Evolutionary conservation across 2,113 vertebrate genomes (phyloP), one percentile per base, ranked within the genome.

Genomic region (Neofelis nebulosa): DNA sequence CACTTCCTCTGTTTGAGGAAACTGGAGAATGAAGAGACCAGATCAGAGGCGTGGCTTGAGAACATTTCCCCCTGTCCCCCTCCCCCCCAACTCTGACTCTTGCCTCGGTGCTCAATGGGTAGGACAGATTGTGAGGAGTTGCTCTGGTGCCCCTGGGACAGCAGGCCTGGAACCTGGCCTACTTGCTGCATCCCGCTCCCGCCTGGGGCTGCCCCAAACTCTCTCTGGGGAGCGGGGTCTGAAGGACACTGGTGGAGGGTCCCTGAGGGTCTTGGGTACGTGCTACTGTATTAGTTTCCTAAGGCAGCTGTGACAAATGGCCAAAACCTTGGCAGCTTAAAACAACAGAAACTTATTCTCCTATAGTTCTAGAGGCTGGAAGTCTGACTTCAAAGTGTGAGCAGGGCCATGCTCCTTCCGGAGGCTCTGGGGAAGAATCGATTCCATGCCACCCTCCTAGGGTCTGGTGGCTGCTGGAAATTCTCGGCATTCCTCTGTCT

Each of bases 61-160:
- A 84, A 25, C 41, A 33, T 3, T 55, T 23, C 36, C 41, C 5
- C 1, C 27, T 12, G 5, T 9, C 14, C 31, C 4, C 4, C 19
- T 2, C 18, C 38, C 31, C 15, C 1, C 31, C 33, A 74, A 25
- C 36, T 23, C 15, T 31, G 36, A 29, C 19, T 68, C 33, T 61
- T 27, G 4, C n/a, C 50, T 29, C 0, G 12, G 25, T 3, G 21
- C 27, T 41, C 38, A 16, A 1, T 1, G 3, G 4, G 6, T n/a
- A 33, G 33, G 36, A 31, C 36, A 27, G 65, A 3, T 33, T 0
- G 14, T 0, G 18, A 25, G 50, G 1, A 16, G 15, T 33, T 41
- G 27, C 38, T 14, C 23, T 33, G 71, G 18, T 33, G 61, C 14
- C 1, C 1, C 18, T 12, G 45, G 9, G 33, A 31, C 2, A 3